A percentile compares a stretch with the other conserved stretches of the same genome.
Evolutionary conservation across 2,797 vertebrate genomes (phyloP).

Genomic region (Potorous gilbertii): DNA sequence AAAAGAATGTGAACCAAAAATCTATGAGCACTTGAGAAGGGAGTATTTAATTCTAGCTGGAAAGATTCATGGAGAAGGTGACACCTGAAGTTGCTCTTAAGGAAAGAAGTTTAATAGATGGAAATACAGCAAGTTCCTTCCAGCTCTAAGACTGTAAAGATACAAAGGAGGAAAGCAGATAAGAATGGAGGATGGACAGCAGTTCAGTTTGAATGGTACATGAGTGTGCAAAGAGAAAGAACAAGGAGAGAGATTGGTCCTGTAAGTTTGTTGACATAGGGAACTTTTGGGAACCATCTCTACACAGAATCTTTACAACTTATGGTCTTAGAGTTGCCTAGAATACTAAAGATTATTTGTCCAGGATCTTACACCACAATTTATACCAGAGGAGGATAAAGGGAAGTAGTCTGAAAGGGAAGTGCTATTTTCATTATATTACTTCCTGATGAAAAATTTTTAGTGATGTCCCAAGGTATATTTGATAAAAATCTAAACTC

Average conservation of each 20-base stretch:
- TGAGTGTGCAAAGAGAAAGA: background rate
- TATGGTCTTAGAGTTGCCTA: background rate
- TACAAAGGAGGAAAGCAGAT: background rate
- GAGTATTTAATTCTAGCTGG: background rate
- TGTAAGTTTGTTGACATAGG: background rate
- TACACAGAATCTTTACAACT: background rate
- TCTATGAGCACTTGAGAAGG: background rate
- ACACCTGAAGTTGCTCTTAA: background rate
- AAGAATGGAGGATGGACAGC: background rate
- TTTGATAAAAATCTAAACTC: background rate
- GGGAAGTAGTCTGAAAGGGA: background rate
- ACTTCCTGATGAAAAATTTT: background rate
- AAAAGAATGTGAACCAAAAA: background rate
- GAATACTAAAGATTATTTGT: background rate
- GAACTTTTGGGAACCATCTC: background rate
- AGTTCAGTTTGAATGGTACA: background rate
- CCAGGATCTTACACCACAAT: background rate
- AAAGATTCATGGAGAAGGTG: background rate
- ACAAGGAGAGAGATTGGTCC: background rate
- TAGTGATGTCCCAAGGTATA: background rate
- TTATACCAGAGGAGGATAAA: background rate
- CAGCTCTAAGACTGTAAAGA: background rate
- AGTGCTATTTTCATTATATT: background rate
- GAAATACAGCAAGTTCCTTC: background rate
- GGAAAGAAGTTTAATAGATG: background rate